A percentile compares a stretch with the other conserved stretches of the same genome.
These are phyloP conservation scores for Thymelicus sylvestris DNA, from an alignment of 2,888 invertebrate genomes.

Conservation along the genomic window DNA sequence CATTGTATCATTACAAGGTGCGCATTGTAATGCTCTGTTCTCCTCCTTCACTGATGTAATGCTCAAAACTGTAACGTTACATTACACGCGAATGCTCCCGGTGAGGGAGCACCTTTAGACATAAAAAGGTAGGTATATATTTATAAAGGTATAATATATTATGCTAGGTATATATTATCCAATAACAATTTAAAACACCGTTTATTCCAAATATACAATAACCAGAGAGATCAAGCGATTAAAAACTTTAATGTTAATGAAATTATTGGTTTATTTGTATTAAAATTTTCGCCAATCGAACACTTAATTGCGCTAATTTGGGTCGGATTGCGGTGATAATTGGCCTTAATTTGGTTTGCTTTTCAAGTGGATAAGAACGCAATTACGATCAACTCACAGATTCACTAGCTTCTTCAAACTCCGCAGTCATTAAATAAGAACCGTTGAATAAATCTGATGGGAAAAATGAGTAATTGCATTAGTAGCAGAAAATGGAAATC, in stretches of 20 bases:
- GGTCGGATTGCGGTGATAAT: slow-evolving; percentile 11
- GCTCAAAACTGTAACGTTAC: no score
- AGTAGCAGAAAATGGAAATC: no score
- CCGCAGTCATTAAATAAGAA: not conserved
- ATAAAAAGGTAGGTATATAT: no score
- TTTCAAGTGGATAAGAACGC: not conserved
- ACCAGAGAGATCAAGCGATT: not conserved
- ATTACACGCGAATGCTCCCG: no score
- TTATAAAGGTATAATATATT: no score
- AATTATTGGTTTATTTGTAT: slow-evolving; percentile 3
- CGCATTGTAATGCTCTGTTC: no score
- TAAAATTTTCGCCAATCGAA: slow-evolving; percentile 12
- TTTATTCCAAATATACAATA: not conserved
- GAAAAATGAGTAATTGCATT: no score
- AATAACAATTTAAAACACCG: no score
- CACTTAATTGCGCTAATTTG: slow-evolving; percentile 11
- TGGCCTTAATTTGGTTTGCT: slow-evolving; percentile 12
- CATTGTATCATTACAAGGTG: no score
- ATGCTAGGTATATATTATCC: no score
- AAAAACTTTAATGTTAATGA: slow-evolving; percentile 1
- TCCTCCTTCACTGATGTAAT: no score
- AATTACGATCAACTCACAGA: not conserved
- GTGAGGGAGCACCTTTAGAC: no score
- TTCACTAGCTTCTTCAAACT: not conserved
- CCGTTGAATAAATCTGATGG: not conserved